Evolutionary conservation across 2,113 vertebrate species (phyloP).

Genomic region (Cochlearius cochlearius): DNA sequence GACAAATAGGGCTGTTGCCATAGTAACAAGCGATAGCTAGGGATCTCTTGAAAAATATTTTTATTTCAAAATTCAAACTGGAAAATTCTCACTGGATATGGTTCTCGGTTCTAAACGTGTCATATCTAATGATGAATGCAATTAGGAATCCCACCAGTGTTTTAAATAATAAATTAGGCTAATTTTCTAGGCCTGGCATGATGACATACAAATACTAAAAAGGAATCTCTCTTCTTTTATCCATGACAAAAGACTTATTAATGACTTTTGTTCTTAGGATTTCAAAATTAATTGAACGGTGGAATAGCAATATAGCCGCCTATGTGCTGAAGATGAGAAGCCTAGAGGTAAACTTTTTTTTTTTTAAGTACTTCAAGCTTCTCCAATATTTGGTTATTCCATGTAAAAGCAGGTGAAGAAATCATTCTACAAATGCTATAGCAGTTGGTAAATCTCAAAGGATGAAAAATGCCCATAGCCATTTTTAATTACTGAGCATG

Average conservation of each 20-base stretch:
- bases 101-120: constrained; percentile 82
- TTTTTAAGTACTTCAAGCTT: constrained; percentile 56
- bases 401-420: constrained; percentile 75
- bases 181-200: constrained; percentile 81
- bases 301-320: constrained; percentile 56
- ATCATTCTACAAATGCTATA: constrained; percentile 74
- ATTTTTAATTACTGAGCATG: constrained; percentile 81
- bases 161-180: constrained; percentile 89
- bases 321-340: constrained; percentile 65
- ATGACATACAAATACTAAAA: constrained; percentile 81
- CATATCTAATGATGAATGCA: constrained; percentile 87
- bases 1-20: constrained; percentile 96
- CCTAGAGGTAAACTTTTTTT: constrained; percentile 70
- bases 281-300: constrained; percentile 74
- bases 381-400: constrained; percentile 74
- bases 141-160: constrained; percentile 86
- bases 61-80: constrained; percentile 90
- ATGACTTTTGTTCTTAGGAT: constrained; percentile 79
- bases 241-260: constrained; percentile 81
- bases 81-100: constrained; percentile 84
- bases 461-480: constrained; percentile 76
- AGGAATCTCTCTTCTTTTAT: constrained; percentile 73
- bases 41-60: constrained; percentile 92
- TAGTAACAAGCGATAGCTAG: constrained; percentile 91
- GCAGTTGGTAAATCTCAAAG: constrained; percentile 79